Base-by-base conservation (phyloP, 1,140 invertebrate genomes). In the Pachyrhynchus sulphureomaculatus region DNA sequence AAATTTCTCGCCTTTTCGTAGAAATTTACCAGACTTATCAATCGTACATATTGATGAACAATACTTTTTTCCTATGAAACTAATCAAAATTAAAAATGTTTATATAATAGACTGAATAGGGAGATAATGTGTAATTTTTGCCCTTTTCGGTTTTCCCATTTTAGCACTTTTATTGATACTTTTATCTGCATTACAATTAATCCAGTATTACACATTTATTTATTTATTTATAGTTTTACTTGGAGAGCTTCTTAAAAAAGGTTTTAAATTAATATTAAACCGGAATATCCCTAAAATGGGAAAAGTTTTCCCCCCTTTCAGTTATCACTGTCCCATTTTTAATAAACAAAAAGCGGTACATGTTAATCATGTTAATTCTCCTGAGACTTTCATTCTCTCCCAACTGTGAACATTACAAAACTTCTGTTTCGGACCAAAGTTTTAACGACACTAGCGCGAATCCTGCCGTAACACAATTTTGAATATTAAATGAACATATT, bases 401-500 rank as follows among this genome's bases (percentile, higher is more conserved):
- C 32, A 52, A 52, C 48, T 52, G 48, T 52, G 48, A 32, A 36
- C 48, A 37, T 52, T 52, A 52, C 48, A 37, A 37, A 52, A 52
- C 33, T 51, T 52, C 32, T 10, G 36, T 32, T 52, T 52, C 37
- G 32, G 48, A 33, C 36, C 48, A 52, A 52, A 52, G 48, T 52
- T 52, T 52, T 52, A 52, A 52, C 48, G 48, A 52, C 32, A 52
- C 48, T 36, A 37, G 48, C 32, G 48, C 48, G 48, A 52, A 37
- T 37, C 17, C 18, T 52, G 34, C 48, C 48, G 34, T 36, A 37
- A 52, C 48, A 52, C 34, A 52, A 52, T 52, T 52, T 20, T 52
- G 48, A 52, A 52, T 52, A 52, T 52, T 52, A 52, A 52, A 52
- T 52, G 48, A 52, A 52, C 48, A 52, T 36, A 37, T 52, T 52